These are phyloP conservation scores for Todiramphus saurophagus DNA, from an alignment of 2,113 vertebrate species.

Conservation along the genomic window DNA sequence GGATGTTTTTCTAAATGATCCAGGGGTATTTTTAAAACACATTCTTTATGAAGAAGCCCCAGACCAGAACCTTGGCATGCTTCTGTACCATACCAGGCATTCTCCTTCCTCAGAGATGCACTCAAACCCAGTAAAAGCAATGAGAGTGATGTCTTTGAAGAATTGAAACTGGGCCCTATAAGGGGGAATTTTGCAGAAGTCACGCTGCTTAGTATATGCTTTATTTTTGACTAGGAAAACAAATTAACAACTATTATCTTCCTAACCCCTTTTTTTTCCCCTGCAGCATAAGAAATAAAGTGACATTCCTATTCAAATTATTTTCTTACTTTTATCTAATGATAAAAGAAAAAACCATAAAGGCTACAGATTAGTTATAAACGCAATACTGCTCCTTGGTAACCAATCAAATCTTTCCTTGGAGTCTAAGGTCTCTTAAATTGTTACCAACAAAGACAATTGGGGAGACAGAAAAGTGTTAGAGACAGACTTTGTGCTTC, in stretches of 20 bases:
- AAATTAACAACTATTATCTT: not conserved
- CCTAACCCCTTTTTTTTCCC: not conserved
- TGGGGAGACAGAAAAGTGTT: not conserved
- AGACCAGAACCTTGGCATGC: not conserved
- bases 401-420: not conserved
- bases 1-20: not conserved
- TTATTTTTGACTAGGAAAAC: not conserved
- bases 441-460: not conserved
- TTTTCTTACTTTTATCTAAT: not conserved
- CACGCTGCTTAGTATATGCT: not conserved
- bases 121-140: not conserved
- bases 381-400: not conserved
- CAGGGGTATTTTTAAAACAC: not conserved
- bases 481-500: not conserved
- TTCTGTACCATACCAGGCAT: not conserved
- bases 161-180: not conserved
- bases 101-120: not conserved
- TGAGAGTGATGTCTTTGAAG: not conserved
- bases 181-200: not conserved
- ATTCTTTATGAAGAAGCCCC: not conserved
- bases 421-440: not conserved
- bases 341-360: not conserved
- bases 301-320: not conserved
- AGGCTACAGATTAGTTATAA: not conserved
- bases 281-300: not conserved